Evolutionary conservation across 53 echinoderm and acorn worm species (phyloP).

Genomic region (Crossaster papposus): DNA sequence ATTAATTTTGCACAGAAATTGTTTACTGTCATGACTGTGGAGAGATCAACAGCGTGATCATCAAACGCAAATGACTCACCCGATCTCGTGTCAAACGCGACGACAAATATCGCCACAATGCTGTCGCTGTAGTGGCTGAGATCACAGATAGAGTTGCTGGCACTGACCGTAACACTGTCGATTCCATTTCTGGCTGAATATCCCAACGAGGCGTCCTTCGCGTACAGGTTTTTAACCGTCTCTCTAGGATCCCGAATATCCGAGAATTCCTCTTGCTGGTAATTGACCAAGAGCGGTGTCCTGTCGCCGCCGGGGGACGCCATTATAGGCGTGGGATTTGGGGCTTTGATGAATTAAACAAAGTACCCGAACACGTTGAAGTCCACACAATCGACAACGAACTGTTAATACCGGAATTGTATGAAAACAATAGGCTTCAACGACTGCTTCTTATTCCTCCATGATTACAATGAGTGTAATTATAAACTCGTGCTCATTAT

Average conservation of each 20-base stretch:
- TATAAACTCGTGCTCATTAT: too few species aligned
- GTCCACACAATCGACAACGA: too few species aligned
- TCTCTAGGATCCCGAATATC: slow-evolving; percentile 59
- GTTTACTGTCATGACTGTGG: background rate
- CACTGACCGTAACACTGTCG: slow-evolving; percentile 32
- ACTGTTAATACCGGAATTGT: too few species aligned
- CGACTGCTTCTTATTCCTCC: too few species aligned
- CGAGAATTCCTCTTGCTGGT: slow-evolving; percentile 73
- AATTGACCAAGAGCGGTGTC: slow-evolving; percentile 80
- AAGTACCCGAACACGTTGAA: too few species aligned
- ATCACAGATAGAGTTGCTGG: slow-evolving; percentile 49
- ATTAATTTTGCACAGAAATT: background rate
- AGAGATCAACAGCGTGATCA: background rate
- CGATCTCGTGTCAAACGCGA: slow-evolving; percentile 92
- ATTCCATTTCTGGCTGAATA: slow-evolving; percentile 6
- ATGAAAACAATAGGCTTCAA: too few species aligned
- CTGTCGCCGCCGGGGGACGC: slow-evolving; percentile 74
- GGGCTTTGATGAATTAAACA: too few species aligned
- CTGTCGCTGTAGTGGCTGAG: slow-evolving; percentile 52
- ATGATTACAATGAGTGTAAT: too few species aligned
- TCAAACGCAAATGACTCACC: slow-evolving; percentile 57
- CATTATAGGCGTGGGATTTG: slow-evolving; percentile 39
- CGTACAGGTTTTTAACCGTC: slow-evolving; percentile 42
- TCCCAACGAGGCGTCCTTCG: slow-evolving; percentile 32
- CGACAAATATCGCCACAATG: slow-evolving; percentile 87